Conservation (phyloP, 2,888 invertebrate genomes). For the Danaus chrysippus region DNA sequence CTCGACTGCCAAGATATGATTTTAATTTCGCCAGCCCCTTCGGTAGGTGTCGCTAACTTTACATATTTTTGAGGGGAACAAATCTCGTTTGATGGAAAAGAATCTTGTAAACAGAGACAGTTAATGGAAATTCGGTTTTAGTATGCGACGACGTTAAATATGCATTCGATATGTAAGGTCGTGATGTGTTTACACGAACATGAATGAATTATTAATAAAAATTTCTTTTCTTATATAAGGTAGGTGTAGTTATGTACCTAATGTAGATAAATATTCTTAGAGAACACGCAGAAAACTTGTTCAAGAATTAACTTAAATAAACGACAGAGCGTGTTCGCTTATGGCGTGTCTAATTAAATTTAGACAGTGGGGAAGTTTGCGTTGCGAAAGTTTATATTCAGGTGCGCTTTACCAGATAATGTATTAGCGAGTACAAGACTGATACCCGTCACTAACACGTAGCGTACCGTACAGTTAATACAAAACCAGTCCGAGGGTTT, state of each 20-base stretch:
- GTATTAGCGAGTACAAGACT: conserved; percentile 36
- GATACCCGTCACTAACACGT: conserved; percentile 8
- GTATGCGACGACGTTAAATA: conserved; percentile 57
- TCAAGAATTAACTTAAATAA: conserved; percentile 58
- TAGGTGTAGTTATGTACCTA: no score
- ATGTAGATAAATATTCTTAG: no score
- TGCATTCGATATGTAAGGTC: background rate
- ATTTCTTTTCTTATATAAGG: no score
- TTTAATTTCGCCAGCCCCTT: conserved; percentile 71
- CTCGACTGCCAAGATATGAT: conserved; percentile 74
- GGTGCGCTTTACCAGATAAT: conserved; percentile 46
- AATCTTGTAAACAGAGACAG: conserved; percentile 67
- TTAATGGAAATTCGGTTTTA: conserved; percentile 69
- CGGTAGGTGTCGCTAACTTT: conserved; percentile 50
- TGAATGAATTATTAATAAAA: background rate
- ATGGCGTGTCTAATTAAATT: conserved; percentile 57
- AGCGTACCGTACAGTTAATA: conserved; percentile 6
- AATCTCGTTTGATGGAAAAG: conserved; percentile 74
- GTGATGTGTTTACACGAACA: background rate
- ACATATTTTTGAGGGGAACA: conserved; percentile 72
- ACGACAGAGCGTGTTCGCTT: conserved; percentile 34
- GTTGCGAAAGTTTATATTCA: conserved; percentile 44
- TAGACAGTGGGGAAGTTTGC: conserved; percentile 45
- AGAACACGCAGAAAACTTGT: conserved; percentile 48
- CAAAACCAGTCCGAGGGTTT: conserved; percentile 21